Evolutionary conservation across 2,888 invertebrate genomes (phyloP).

Genomic region (Actias luna): DNA sequence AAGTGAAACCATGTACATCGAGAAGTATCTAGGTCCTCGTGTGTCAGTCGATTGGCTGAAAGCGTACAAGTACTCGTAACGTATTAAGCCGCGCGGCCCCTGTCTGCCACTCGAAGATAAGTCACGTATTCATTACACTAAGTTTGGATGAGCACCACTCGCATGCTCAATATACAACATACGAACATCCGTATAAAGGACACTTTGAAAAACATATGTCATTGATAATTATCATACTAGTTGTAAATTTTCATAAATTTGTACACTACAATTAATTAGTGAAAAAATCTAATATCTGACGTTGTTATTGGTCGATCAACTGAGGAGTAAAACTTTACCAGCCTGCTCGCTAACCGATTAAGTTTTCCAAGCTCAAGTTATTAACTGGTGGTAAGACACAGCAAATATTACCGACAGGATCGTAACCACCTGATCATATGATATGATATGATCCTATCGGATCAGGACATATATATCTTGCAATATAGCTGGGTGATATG

Average conservation of each 20-base stretch:
- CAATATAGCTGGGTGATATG: too few species aligned
- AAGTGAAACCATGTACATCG: neutral
- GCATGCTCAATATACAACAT: neutral
- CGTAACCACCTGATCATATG: too few species aligned
- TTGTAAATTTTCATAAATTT: neutral
- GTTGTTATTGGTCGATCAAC: too few species aligned
- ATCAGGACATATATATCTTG: too few species aligned
- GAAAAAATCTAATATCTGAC: too few species aligned
- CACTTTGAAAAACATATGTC: neutral
- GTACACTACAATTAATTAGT: too few species aligned
- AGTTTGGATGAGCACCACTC: constrained; percentile 45
- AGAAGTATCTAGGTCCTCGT: constrained; percentile 27
- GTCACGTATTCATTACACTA: constrained; percentile 69
- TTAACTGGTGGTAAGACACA: too few species aligned
- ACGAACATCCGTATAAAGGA: neutral
- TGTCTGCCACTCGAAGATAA: constrained; percentile 59
- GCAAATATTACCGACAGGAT: too few species aligned
- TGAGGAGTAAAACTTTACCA: too few species aligned
- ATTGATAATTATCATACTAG: neutral
- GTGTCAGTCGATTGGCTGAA: constrained; percentile 42
- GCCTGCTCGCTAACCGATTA: too few species aligned
- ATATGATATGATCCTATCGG: too few species aligned
- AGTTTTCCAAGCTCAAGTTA: too few species aligned
- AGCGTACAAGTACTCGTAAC: constrained; percentile 43
- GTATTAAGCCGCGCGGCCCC: constrained; percentile 42